Base-by-base conservation (phyloP, 2,888 invertebrate species). In the Lasioglossum marginatum region DNA sequence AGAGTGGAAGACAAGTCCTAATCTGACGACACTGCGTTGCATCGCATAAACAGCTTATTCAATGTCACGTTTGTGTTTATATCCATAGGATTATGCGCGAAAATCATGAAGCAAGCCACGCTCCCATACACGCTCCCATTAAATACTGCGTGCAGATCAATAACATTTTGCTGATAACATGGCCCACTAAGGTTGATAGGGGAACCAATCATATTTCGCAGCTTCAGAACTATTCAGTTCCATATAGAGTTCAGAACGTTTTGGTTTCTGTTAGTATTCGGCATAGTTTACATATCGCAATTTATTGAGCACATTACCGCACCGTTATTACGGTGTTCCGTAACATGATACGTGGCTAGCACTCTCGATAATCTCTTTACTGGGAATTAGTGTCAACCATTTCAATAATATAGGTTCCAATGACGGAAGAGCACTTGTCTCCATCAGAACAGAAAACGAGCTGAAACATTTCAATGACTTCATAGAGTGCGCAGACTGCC, bases 401-500 rank as follows among this genome's bases (percentile, higher is more conserved):
- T 63, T 31, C 63, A 63, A 31, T 31, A 63, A 63, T 63, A 19
- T 16, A 63, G 63, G 16, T 16, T 63, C 63, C 31, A 63, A 2
- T 63, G 31, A 63, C 63, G 63, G 31, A 63, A 63, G 31, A 31
- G 63, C 63, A 63, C 63, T 63, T 63, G 63, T 63, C 63, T 63
- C 63, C 16, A 19, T 63, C 63, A 19, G 31, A 63, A 31, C 31
- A 31, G 63, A 63, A 63, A 63, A 63, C 63, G 63, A 63, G 31
- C 19, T 31, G 63, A 27, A 63, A 31, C 63, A 14, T 6, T 31
- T 6, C 31, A 63, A 63, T 63, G 31, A 63, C 31, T 19, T 16
- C 16, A 8, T 31, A 31, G 31, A 16, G 63, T 31, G 48, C 8
- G 31, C 31, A 1, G n/a, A n/a, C n/a, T n/a, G n/a, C 19, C 31